These are phyloP conservation scores for Eilema sororculum DNA, from an alignment of 2,888 invertebrate species.

Conservation along the genomic window DNA sequence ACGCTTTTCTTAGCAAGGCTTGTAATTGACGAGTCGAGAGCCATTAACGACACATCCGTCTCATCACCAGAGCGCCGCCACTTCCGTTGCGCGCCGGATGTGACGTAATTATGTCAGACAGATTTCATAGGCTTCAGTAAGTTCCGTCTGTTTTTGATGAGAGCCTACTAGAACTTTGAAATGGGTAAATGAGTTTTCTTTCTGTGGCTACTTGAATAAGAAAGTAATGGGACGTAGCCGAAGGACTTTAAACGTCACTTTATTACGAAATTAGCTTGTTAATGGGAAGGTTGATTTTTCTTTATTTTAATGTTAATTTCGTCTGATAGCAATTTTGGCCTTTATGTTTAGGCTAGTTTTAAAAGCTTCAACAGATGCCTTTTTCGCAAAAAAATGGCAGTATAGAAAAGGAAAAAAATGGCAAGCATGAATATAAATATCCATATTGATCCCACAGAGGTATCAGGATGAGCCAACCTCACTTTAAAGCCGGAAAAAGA, in stretches of 20 bases:
- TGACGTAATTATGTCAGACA: slow-evolving; percentile 45
- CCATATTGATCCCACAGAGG: too few relatives aligned
- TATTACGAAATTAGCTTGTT: not conserved
- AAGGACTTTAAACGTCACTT: not conserved
- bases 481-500: too few relatives aligned
- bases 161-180: slow-evolving; percentile 10
- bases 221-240: not conserved
- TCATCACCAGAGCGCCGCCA: slow-evolving; percentile 32
- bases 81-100: slow-evolving; percentile 41
- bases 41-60: slow-evolving; percentile 39
- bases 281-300: not conserved
- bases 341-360: too few relatives aligned
- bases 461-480: too few relatives aligned
- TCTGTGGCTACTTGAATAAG: slow-evolving; percentile 3
- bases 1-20: slow-evolving; percentile 15
- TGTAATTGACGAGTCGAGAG: slow-evolving; percentile 40
- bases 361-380: too few relatives aligned
- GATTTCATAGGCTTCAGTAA: slow-evolving; percentile 36
- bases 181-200: slow-evolving; percentile 24
- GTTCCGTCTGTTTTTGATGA: slow-evolving; percentile 38
- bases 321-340: too few relatives aligned
- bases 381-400: too few relatives aligned
- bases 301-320: too few relatives aligned
- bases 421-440: too few relatives aligned
- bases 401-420: too few relatives aligned